Base-by-base conservation (phyloP, 2,113 vertebrate species). In the Syngnathus scovelli region DNA sequence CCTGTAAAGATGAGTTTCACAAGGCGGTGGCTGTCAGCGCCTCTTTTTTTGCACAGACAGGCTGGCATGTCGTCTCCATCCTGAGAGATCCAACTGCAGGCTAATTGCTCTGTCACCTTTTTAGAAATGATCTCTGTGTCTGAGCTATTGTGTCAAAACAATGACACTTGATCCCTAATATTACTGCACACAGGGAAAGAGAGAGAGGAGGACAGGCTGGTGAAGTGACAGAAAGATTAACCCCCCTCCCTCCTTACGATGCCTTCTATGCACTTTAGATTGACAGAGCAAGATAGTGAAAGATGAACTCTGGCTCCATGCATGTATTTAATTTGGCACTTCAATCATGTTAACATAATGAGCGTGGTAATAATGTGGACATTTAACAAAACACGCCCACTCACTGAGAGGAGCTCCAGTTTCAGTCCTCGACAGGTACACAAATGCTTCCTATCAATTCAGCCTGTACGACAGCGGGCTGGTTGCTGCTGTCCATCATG, bases 61-160 rank as follows among this genome's bases (percentile, higher is more conserved):
- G 81, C 74, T 73, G 76, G 66, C 81, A 77, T 75, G 66, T 77
- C 73, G 49, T 81, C 75, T 78, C 75, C 70, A 72, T 69, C 79
- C 83, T 82, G 68, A 69, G 41, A 83, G 70, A 81, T 78, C 69
- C 74, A 86, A 77, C 74, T 78, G 78, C 66, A 73, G 75, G 83
- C 86, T 88, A 88, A 86, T 89, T 90, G 84, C 83, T 68, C 79
- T 79, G 85, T 86, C 86, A 85, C 83, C 83, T 87, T 87, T 66
- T 83, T 80, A 76, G 69, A 67, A 88, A 86, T 84, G 77, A 83
- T 82, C 86, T 84, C 78, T 82, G 41, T 79, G 77, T 81, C 78
- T 85, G 82, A 83, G 79, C 70, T 63, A 54, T 83, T 69, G 79
- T 88, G 89, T 90, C 90, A 89, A 87, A 90, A 89, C 88, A 86